Base-by-base conservation (phyloP, 2,797 vertebrate species). In the Euphonia xanthogaster region DNA sequence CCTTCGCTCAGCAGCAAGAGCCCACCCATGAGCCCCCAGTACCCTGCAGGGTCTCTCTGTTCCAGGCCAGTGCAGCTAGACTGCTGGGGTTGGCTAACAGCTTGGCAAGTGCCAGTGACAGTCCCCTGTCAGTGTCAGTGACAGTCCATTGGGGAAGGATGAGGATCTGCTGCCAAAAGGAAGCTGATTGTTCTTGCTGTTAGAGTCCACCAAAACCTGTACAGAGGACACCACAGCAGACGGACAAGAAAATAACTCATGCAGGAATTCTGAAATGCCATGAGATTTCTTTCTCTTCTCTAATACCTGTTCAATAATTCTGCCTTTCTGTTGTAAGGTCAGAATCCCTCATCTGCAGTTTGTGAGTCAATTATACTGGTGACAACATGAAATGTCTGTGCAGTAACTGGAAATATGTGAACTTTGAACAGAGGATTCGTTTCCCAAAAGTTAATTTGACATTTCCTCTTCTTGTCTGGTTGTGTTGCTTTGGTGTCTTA, bases 401-500 rank as follows among this genome's bases (percentile, higher is more conserved):
- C 33, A 72, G 11, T 83, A 50, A 75, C 53, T 83, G 70, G 54
- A 93, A 80, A 44, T 66, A 60, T 39, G 51, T 35, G 37, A 91
- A 72, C 37, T 86, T 72, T 86, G 53, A 87, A 67, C n/a, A 54
- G 35, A 87, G 12, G 30, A 61, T 70, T 76, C 80, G 14, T 85
- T 96, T 96, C 75, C 86, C 91, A 89, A 85, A 91, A 97, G 74
- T 87, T 67, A 92, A 95, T 74, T 93, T 88, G 85, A 90, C 48
- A 67, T 97, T 95, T 97, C 95, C 91, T 93, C 76, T 80, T 95
- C 91, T 86, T 95, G 16, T 88, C 35, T 80, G 71, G 20, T 55
- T 96, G 30, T 86, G 48, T 82, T 91, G 21, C 31, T 92, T 93
- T 47, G 35, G 53, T 89, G n/a, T 73, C 51, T 82, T 74, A 55